Base-by-base conservation (phyloP, 2,888 invertebrate genomes). In the Netelia virgata region DNA sequence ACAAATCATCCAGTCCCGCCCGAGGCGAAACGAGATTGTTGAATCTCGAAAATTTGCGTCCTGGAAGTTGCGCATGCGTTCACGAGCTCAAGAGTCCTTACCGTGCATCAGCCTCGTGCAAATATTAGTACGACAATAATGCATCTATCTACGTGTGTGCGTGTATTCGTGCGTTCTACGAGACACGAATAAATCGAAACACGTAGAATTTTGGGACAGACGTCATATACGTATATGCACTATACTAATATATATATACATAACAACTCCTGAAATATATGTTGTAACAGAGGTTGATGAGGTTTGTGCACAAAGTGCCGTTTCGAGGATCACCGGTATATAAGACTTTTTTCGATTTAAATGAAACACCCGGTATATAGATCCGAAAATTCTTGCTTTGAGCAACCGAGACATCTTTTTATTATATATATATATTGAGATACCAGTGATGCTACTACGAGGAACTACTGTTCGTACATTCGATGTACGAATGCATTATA, bases 41-140 rank as follows among this genome's bases (percentile, higher is more conserved):
- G 43, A 78, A 83, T 83, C 77, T 53, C 63, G 78, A 74, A 78
- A 78, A 69, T 76, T 74, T 59, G 23, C 72, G 53, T 74, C 72
- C 50, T 43, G 50, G 68, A 63, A 55, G 73, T 74, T 74, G 53
- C 69, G 16, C 41, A 53, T 74, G 53, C 69, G 16, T 23, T 41
- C n/a, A 16, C 47, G 47, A 14, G 47, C 47, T 47, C 11, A 14
- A 47, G 3, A 14, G 14, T 10, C 47, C 11, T 36, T 61, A 69
- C 10, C 68, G 61, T 43, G 77, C 78, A 77, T 77, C 77, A 57
- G 59, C 18, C 18, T 73, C 43, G 73, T 78, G 78, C 73, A 78
- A 73, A 78, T 83, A 78, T 83, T 83, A 36, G 63, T 68, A 63
- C 70, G 74, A 83, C 77, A 78, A 78, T 78, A 69, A 74, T 74